Evolutionary conservation across 2,113 vertebrate genomes (phyloP), one percentile per base, ranked within the genome.

Genomic region (Callaeas wilsoni): DNA sequence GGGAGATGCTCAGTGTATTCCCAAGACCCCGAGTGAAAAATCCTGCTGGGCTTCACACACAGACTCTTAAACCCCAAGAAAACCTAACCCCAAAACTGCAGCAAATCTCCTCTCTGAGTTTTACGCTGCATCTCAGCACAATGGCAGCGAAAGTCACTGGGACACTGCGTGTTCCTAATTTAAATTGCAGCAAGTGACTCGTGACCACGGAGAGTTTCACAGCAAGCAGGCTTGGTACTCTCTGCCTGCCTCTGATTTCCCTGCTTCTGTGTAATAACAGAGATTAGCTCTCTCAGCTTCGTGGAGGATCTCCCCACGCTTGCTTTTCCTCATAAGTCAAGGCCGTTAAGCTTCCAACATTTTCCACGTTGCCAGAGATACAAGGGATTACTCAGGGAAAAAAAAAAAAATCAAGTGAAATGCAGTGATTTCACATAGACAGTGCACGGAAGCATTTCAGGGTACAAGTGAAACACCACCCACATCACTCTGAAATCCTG

Each of bases 221-320:
- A 5, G 68, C 29, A 23, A 53, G 85, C 41, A 39, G 41, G 30
- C 71, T 78, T 0, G 30, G 47, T 4, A 2, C 68, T 86, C 84
- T n/a, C 75, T 88, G 87, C 79, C 23, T 76, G 85, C 64, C 69
- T 87, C 75, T 68, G 59, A n/a, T 68, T 86, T 77, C 33, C 53
- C 29, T 84, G 35, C 12, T 63, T 9, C 68, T 53, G 13, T 59
- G 49, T 13, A 89, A 76, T n/a, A 77, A 56, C 65, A 73, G n/a
- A 69, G 64, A 94, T 89, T 20, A 70, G 53, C 75, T 62, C 37
- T 37, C 39, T 6, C 70, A 93, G 77, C 68, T 46, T 56, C 2
- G 0, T 26, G 67, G 12, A 89, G 62, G 13, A 81, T 49, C 81
- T 74, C 60, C n/a, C 56, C 37, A 10, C 0, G 1, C 46, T 78